Evolutionary conservation across 2,113 vertebrate genomes (phyloP).

Genomic region (Chunga burmeisteri): DNA sequence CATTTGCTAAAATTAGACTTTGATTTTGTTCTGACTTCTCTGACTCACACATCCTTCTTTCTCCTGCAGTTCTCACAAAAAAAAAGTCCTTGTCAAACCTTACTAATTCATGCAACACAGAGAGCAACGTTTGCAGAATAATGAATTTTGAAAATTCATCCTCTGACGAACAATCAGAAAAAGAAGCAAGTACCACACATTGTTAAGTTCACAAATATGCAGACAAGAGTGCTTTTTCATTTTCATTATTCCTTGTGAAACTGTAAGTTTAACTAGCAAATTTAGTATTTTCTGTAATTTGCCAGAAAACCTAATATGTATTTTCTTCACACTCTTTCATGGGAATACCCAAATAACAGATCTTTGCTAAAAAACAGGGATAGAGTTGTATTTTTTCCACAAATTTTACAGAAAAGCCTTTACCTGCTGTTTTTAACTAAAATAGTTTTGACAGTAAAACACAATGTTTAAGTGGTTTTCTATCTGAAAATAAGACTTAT

Average conservation of each 20-base stretch:
- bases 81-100: neutral
- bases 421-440: neutral
- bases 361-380: neutral
- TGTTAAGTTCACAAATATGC: neutral
- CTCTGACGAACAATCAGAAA: neutral
- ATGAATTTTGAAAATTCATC: neutral
- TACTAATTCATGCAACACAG: neutral
- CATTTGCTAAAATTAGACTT: neutral
- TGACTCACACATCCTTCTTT: neutral
- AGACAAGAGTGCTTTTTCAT: neutral
- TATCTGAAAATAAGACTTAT: neutral
- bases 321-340: neutral
- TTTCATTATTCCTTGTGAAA: neutral
- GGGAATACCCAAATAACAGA: neutral
- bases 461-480: neutral
- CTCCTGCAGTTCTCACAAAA: neutral
- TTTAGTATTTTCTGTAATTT: neutral
- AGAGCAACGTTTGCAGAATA: neutral
- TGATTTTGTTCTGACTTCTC: neutral
- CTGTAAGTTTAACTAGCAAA: neutral
- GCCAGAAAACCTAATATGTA: rapidly evolving
- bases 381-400: neutral
- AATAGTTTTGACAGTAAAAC: neutral
- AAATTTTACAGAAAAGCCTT: neutral
- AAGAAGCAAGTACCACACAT: neutral